Evolutionary conservation across 2,113 vertebrate species (phyloP).

Genomic region (Clarias batrachus): DNA sequence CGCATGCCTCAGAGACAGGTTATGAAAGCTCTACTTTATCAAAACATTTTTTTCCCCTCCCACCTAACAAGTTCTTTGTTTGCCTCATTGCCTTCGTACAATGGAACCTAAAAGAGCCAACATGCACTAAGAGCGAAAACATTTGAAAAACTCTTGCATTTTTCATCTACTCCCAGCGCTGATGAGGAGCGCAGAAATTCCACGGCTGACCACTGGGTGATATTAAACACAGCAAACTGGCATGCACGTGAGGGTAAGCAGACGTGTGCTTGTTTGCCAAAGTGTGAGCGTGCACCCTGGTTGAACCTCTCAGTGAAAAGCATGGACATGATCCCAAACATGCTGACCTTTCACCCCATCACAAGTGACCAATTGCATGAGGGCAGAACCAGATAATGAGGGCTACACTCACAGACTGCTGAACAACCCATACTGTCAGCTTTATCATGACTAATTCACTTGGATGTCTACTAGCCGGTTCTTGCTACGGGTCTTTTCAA

Average conservation of each 20-base stretch:
- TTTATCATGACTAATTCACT: constrained; percentile 51
- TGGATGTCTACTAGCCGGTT: not conserved
- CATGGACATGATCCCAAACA: constrained; percentile 29
- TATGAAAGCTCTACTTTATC: constrained; percentile 27
- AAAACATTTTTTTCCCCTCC: constrained; percentile 9
- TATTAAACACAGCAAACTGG: constrained; percentile 15
- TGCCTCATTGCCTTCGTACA: constrained; percentile 29
- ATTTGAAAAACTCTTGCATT: constrained; percentile 26
- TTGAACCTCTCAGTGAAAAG: constrained; percentile 41
- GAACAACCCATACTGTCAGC: constrained; percentile 30
- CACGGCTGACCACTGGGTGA: not conserved
- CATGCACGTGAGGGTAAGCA: not conserved
- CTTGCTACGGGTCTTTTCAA: constrained; percentile 40
- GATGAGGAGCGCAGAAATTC: constrained; percentile 17
- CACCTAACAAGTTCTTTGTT: constrained; percentile 17
- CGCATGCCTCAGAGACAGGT: constrained; percentile 13
- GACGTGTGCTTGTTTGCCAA: not conserved
- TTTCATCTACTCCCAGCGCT: not conserved
- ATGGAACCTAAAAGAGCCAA: not conserved
- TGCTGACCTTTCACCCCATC: constrained; percentile 45
- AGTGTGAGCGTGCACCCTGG: constrained; percentile 17
- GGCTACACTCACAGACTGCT: constrained; percentile 14
- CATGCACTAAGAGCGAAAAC: not conserved
- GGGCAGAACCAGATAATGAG: constrained; percentile 42
- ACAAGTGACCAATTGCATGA: constrained; percentile 45